Percentiles rank a stretch among this genome's conserved stretches.
These are phyloP conservation scores for Ganaspis brasiliensis DNA, from an alignment of 2,888 invertebrate species.

Conservation along the genomic window DNA sequence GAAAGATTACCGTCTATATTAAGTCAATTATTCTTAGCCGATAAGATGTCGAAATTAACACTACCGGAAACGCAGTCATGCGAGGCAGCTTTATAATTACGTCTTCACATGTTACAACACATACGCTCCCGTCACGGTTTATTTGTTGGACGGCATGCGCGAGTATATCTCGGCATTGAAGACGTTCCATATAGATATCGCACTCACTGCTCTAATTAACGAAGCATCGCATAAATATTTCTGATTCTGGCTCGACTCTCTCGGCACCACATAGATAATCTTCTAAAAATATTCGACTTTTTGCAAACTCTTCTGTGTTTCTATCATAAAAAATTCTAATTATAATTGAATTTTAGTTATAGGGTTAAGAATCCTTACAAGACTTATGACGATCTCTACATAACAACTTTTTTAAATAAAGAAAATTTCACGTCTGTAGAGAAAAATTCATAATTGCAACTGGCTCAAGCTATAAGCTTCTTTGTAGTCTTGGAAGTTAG, in stretches of 20 bases:
- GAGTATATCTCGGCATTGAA: constrained; percentile 17
- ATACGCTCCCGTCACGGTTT: constrained; percentile 7
- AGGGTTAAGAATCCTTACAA: too few relatives aligned
- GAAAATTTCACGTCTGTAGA: too few relatives aligned
- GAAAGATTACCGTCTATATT: not conserved
- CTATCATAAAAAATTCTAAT: not conserved
- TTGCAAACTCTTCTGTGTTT: not conserved
- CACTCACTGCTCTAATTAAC: not conserved
- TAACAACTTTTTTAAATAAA: not conserved
- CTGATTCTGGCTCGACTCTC: not conserved
- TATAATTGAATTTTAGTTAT: too few relatives aligned
- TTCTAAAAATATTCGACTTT: not conserved
- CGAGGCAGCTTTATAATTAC: constrained; percentile 17
- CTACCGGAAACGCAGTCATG: constrained; percentile 18
- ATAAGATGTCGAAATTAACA: constrained; percentile 15
- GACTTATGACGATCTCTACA: too few relatives aligned
- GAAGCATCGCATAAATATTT: not conserved
- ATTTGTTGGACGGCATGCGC: constrained; percentile 12
- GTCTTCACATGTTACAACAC: constrained; percentile 6
- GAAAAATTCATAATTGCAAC: not conserved
- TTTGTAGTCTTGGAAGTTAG: not conserved
- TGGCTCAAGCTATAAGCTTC: not conserved
- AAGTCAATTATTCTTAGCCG: constrained; percentile 7
- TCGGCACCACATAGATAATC: not conserved
- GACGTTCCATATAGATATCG: constrained; percentile 23